Evolutionary conservation across 2,113 vertebrate species (phyloP), one percentile per base, ranked within the genome.

Genomic region (Chionodraco myersi): DNA sequence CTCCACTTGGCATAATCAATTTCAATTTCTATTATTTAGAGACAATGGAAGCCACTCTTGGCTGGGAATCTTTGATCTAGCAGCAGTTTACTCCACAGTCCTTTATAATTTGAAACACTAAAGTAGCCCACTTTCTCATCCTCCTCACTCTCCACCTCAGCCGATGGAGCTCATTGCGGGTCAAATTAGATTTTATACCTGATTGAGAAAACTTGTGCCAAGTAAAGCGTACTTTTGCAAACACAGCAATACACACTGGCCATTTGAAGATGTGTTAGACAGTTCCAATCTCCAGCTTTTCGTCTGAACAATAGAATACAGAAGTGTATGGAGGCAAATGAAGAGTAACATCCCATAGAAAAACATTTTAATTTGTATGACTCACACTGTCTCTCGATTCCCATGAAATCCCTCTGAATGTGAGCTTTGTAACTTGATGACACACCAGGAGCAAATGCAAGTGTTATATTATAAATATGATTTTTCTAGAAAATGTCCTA

Each of bases 1-100:
- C 93, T 90, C 86, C 83, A 84, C 87, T 90, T 89, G 80, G 79
- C 81, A 76, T 78, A 83, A 93, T 93, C 88, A 85, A 92, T 93
- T 92, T 88, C 83, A 83, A 83, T 92, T 90, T 83, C 74, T 84
- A 84, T 91, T 84, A 85, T 88, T 86, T 81, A 80, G 82, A 93
- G 85, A 93, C 89, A 89, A 87, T 92, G 84, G 72, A 61, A 74
- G 67, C 71, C 34, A 54, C 44, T 58, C 86, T 77, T 59, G 78
- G 76, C 80, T 81, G 76, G 58, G 69, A 77, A 86, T 89, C 77
- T 92, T 80, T 83, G 79, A 88, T 91, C 85, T 64, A 47, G 61
- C 66, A 76, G 72, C 56, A 76, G 62, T 85, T 84, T 86, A 53
- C 62, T 61, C 53, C 58, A 5, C 60, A 75, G 69, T 60, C 79